Percentiles rank a stretch among this genome's conserved stretches.
Evolutionary conservation across 2,888 invertebrate species (phyloP).

Genomic region (Agonopterix heracliana): DNA sequence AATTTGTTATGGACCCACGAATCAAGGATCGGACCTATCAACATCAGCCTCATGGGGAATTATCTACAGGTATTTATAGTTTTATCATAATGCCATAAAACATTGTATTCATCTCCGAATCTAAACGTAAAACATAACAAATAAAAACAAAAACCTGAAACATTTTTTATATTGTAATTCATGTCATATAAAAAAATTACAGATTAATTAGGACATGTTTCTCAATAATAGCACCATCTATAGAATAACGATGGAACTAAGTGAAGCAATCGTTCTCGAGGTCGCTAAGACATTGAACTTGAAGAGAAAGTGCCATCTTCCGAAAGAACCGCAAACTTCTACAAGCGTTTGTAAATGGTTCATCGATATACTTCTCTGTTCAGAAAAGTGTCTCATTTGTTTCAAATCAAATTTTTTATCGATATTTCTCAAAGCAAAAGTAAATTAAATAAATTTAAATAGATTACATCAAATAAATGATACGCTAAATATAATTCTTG

Average conservation of each 20-base stretch:
- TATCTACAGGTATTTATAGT: conserved; percentile 74
- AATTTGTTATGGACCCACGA: conserved; percentile 82
- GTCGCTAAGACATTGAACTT: conserved; percentile 36
- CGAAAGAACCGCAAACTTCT: neutral
- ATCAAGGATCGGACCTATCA: conserved; percentile 71
- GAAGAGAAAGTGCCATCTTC: conserved; percentile 38
- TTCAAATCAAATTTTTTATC: too few species aligned
- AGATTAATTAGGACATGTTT: neutral
- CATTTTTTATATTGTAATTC: too few species aligned
- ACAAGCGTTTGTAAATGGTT: neutral
- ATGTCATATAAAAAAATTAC: neutral
- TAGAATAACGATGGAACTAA: conserved; percentile 20
- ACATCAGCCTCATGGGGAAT: conserved; percentile 70
- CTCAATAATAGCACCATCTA: conserved; percentile 40
- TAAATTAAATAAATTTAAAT: too few species aligned
- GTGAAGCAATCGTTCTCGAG: neutral
- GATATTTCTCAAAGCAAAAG: too few species aligned
- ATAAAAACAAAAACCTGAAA: neutral
- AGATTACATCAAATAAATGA: too few species aligned
- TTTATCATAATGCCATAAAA: neutral
- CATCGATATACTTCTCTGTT: too few species aligned
- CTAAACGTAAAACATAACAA: neutral
- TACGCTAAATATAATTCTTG: too few species aligned
- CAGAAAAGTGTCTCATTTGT: too few species aligned
- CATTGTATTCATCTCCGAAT: neutral